Evolutionary conservation across 2,797 vertebrate genomes (phyloP).

Genomic region (Echeneis naucrates): DNA sequence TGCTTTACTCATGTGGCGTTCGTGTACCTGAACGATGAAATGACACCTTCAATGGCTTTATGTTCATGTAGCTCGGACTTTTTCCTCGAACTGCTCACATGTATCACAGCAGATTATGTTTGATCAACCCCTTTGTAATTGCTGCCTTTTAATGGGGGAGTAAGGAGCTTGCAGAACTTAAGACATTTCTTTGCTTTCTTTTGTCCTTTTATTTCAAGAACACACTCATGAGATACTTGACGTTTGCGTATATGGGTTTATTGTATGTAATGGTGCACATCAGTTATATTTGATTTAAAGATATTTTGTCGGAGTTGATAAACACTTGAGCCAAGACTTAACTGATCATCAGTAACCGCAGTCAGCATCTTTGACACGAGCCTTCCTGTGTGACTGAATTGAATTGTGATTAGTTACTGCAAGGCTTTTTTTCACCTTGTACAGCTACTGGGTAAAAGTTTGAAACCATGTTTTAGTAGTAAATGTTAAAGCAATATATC

Average conservation of each 20-base stretch:
- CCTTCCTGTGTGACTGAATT: constrained; percentile 29
- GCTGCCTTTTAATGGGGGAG: constrained; percentile 55
- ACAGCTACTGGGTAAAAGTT: constrained; percentile 36
- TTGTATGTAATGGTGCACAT: constrained; percentile 24
- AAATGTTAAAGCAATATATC: constrained; percentile 74
- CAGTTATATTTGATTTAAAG: constrained; percentile 28
- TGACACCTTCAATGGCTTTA: neutral
- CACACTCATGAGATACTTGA: constrained; percentile 23
- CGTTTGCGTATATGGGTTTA: constrained; percentile 26
- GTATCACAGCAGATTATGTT: neutral
- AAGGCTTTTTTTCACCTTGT: constrained; percentile 34
- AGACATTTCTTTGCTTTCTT: constrained; percentile 20
- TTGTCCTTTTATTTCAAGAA: constrained; percentile 27
- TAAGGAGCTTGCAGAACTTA: neutral
- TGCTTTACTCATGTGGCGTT: constrained; percentile 57
- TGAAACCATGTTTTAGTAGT: constrained; percentile 56
- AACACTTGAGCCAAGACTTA: constrained; percentile 39
- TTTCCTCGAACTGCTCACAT: constrained; percentile 14
- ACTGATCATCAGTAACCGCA: constrained; percentile 43
- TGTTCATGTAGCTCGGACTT: constrained; percentile 4
- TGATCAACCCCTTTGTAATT: constrained; percentile 21
- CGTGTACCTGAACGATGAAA: constrained; percentile 48
- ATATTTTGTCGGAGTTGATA: constrained; percentile 15
- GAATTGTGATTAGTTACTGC: constrained; percentile 26
- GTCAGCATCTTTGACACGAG: constrained; percentile 35